Percentiles rank a stretch among this genome's conserved stretches.
phyloP scores from a whole-genome alignment of 1,140 invertebrate species.

The Halictus rubicundus region DNA sequence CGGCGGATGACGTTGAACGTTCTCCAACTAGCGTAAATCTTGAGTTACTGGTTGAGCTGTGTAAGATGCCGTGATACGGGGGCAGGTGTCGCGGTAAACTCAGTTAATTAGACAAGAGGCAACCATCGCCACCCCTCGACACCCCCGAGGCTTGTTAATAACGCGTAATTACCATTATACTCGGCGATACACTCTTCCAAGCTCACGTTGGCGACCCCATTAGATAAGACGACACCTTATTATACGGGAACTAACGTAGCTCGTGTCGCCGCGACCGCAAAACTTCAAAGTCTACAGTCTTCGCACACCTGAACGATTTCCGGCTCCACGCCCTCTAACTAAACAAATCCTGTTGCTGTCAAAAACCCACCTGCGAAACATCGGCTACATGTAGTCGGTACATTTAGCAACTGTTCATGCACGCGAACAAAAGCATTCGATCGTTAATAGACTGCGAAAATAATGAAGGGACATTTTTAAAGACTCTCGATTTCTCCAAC shows the following conservation, averaged over 20 bases:
- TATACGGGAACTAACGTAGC: constrained; percentile 79
- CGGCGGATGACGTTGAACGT: background rate
- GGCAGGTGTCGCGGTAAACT: constrained; percentile 81
- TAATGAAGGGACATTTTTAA: too few relatives aligned
- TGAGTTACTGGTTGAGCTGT: constrained; percentile 79
- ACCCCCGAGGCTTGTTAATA: constrained; percentile 81
- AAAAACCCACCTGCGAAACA: too few relatives aligned
- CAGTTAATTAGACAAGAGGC: constrained; percentile 82
- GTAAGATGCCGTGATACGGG: constrained; percentile 76
- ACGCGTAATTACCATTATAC: constrained; percentile 82
- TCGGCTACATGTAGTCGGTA: too few relatives aligned
- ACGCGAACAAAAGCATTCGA: too few relatives aligned
- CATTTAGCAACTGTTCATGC: too few relatives aligned
- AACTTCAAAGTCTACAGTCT: constrained; percentile 57
- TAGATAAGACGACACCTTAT: constrained; percentile 82
- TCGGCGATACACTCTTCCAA: constrained; percentile 80
- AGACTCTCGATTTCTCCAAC: too few relatives aligned
- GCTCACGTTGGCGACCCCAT: constrained; percentile 76
- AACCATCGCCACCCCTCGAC: constrained; percentile 74
- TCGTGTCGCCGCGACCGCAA: constrained; percentile 69
- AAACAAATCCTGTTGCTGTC: too few relatives aligned
- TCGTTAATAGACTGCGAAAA: too few relatives aligned
- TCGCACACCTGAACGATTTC: constrained; percentile 13
- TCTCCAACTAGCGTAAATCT: constrained; percentile 74
- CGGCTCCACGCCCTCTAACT: too few relatives aligned